A percentile compares a stretch with the other conserved stretches of the same genome.
Conservation (phyloP, 2,113 vertebrate species). For the Chelonoidis abingdonii region DNA sequence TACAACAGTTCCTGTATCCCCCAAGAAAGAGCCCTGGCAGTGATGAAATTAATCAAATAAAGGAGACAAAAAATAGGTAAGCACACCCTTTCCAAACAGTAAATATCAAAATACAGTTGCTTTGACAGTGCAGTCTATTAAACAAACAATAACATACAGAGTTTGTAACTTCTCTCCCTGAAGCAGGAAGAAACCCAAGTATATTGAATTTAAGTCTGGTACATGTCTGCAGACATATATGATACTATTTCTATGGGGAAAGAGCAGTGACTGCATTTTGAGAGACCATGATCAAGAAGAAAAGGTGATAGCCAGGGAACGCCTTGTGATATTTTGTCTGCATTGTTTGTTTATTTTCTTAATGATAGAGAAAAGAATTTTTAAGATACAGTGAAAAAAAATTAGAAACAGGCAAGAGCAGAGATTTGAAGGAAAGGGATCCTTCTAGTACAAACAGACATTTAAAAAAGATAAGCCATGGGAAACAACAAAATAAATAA, state of each 20-base stretch:
- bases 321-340: neutral
- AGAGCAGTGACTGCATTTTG: neutral
- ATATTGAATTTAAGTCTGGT: neutral
- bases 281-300: neutral
- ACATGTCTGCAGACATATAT: neutral
- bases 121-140: neutral
- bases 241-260: neutral
- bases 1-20: neutral
- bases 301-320: neutral
- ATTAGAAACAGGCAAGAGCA: neutral
- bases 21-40: neutral
- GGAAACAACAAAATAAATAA: neutral
- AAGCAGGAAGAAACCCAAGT: accelerated
- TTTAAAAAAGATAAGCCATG: neutral
- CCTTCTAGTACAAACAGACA: neutral
- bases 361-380: neutral
- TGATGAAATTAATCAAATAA: neutral
- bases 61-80: neutral
- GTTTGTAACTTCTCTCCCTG: neutral
- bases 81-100: neutral
- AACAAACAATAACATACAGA: neutral
- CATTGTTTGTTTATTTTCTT: neutral
- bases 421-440: neutral
- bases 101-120: neutral
- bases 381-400: neutral